These are phyloP conservation scores for Drosophila navojoa DNA, from an alignment of 1,140 invertebrate species.

Conservation along the genomic window DNA sequence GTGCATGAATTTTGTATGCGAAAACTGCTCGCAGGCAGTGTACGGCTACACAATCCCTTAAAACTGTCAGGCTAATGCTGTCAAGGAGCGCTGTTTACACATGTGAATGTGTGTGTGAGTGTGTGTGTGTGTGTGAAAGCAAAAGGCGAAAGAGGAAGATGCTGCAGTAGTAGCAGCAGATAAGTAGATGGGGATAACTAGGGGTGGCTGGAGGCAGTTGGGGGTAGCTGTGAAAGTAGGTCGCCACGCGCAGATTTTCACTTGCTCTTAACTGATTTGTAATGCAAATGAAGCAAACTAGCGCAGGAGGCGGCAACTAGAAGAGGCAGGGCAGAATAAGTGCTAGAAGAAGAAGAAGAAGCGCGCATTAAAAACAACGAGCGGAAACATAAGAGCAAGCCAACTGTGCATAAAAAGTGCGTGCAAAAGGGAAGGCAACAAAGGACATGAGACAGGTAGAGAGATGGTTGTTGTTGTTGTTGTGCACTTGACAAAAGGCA, in stretches of 20 bases:
- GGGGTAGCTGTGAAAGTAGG: slow-evolving; percentile 51
- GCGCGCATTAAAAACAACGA: slow-evolving; percentile 36
- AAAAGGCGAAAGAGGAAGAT: not conserved
- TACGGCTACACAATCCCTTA: slow-evolving; percentile 34
- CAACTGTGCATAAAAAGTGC: slow-evolving; percentile 2
- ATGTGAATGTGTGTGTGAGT: no score
- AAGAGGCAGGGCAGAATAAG: not conserved
- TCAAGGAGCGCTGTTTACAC: slow-evolving; percentile 23
- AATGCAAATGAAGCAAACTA: slow-evolving; percentile 79
- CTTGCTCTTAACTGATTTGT: slow-evolving; percentile 72
- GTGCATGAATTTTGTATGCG: slow-evolving; percentile 66
- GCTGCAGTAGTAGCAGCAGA: not conserved
- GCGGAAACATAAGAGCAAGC: slow-evolving; percentile 34
- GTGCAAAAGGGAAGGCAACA: slow-evolving; percentile 2
- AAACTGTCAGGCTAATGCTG: slow-evolving; percentile 52
- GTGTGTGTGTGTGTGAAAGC: slow-evolving; percentile 20
- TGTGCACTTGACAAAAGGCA: slow-evolving; percentile 41
- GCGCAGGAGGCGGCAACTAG: slow-evolving; percentile 62
- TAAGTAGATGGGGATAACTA: not conserved
- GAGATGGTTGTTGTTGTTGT: slow-evolving; percentile 2
- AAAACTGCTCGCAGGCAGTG: slow-evolving; percentile 57
- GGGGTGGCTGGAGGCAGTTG: not conserved
- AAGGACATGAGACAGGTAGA: slow-evolving; percentile 11
- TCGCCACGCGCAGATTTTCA: slow-evolving; percentile 68
- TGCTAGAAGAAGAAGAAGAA: not conserved